Percentiles rank a stretch among this genome's conserved stretches.
These are phyloP conservation scores for Tympanoctomys barrerae DNA, from an alignment of 2,797 vertebrate species.

Conservation along the genomic window DNA sequence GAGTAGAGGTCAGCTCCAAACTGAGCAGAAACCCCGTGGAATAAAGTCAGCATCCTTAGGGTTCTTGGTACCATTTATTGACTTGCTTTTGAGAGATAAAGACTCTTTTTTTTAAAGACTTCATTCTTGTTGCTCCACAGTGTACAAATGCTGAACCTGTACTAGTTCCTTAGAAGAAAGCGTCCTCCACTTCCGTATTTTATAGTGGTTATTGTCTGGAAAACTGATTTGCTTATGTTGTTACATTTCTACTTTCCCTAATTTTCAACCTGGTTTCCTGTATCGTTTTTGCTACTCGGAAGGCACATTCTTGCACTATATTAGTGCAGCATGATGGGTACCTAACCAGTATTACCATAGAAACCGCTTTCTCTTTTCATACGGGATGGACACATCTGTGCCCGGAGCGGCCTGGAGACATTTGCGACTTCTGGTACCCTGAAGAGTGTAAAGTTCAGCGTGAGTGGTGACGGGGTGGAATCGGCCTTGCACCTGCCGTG, in stretches of 20 bases:
- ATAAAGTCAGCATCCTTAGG: conserved; percentile 77
- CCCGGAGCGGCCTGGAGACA: conserved; percentile 87
- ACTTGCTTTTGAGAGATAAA: conserved; percentile 84
- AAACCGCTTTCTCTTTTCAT: conserved; percentile 95
- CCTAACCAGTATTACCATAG: conserved; percentile 95
- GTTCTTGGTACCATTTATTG: conserved; percentile 80
- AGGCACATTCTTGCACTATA: conserved; percentile 99
- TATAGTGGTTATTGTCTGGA: conserved; percentile 89
- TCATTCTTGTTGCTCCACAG: conserved; percentile 80
- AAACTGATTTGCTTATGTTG: conserved; percentile 88
- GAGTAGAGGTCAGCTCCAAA: conserved; percentile 79
- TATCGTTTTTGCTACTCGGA: conserved; percentile 91
- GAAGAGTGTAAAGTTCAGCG: conserved; percentile 87
- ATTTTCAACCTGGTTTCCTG: conserved; percentile 90
- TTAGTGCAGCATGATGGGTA: conserved; percentile 99
- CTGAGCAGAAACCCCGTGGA: conserved; percentile 75
- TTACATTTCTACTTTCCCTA: conserved; percentile 89
- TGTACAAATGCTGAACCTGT: conserved; percentile 82
- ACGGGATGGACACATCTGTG: conserved; percentile 91
- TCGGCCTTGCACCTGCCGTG: conserved; percentile 81
- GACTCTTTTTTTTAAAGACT: conserved; percentile 85
- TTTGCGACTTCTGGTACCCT: conserved; percentile 86
- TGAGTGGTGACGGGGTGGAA: conserved; percentile 88
- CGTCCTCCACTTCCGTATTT: conserved; percentile 88
- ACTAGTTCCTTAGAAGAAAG: conserved; percentile 82